Percentiles rank a stretch among this genome's conserved stretches.
phyloP scores from a whole-genome alignment of 2,888 invertebrate species.

The Metallyticus violacea region DNA sequence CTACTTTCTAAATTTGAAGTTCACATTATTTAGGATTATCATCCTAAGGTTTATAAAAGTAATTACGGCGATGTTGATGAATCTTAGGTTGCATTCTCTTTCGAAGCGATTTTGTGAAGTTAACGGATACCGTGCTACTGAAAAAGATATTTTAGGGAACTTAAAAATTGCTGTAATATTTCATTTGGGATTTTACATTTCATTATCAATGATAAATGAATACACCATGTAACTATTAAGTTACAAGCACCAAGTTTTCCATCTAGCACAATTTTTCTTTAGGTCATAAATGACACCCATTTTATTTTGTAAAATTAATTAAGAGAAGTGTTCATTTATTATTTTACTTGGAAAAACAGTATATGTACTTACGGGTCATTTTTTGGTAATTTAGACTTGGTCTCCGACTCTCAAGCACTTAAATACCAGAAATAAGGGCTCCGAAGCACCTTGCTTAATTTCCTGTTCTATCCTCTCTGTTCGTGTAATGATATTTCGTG shows the following conservation, averaged over 20 bases:
- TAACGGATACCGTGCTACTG: too few relatives aligned
- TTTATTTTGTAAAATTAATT: neutral
- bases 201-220: too few relatives aligned
- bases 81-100: too few relatives aligned
- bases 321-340: neutral
- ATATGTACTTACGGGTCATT: slow-evolving; percentile 48
- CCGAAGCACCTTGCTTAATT: neutral
- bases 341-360: neutral
- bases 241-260: too few relatives aligned
- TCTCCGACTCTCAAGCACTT: slow-evolving; percentile 32
- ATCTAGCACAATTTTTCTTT: too few relatives aligned
- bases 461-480: neutral
- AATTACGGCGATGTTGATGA: too few relatives aligned
- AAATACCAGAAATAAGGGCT: neutral
- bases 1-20: neutral
- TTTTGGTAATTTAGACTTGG: slow-evolving; percentile 37
- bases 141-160: too few relatives aligned
- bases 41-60: too few relatives aligned
- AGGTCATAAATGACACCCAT: neutral
- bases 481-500: neutral
- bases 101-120: too few relatives aligned
- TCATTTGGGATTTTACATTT: too few relatives aligned
- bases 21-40: too few relatives aligned
- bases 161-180: too few relatives aligned
- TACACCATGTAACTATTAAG: neutral